Evolutionary conservation across 2,888 invertebrate species (phyloP).

Genomic region (Drosophila neutralis): DNA sequence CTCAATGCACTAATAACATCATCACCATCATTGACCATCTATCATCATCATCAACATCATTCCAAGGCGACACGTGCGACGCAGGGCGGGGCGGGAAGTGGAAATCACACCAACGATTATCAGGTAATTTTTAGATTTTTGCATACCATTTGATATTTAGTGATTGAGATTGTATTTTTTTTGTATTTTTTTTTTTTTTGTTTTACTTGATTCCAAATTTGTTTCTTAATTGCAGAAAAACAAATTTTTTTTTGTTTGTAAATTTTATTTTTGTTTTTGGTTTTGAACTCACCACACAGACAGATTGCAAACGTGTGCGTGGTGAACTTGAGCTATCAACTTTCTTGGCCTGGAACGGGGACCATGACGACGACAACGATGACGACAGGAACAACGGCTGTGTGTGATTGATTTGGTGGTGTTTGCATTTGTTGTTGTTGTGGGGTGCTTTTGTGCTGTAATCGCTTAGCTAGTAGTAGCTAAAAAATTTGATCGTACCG

Average conservation of each 20-base stretch:
- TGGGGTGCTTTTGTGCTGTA: conserved; percentile 71
- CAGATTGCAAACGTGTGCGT: conserved; percentile 76
- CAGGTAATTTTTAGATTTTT: conserved; percentile 70
- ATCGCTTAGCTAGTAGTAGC: conserved; percentile 67
- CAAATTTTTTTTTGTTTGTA: conserved; percentile 61
- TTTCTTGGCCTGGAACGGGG: conserved; percentile 53
- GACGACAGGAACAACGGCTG: conserved; percentile 52
- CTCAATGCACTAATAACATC: conserved; percentile 48
- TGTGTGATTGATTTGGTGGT: conserved; percentile 52
- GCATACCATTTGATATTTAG: conserved; percentile 67
- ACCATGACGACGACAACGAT: conserved; percentile 51
- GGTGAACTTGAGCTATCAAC: conserved; percentile 67
- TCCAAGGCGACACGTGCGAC: conserved; percentile 63
- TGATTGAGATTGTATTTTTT: conserved; percentile 39
- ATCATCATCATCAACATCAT: conserved; percentile 59
- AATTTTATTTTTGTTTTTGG: conserved; percentile 50
- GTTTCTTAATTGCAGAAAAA: conserved; percentile 74
- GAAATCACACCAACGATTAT: conserved; percentile 81
- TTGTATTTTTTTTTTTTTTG: conserved; percentile 18
- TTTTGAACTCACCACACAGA: conserved; percentile 78
- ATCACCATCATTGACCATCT: conserved; percentile 46
- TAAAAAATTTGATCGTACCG: conserved; percentile 44
- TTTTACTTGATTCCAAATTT: conserved; percentile 68
- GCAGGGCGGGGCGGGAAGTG: conserved; percentile 75
- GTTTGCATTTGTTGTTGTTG: conserved; percentile 48